Evolutionary conservation across 2,888 invertebrate genomes (phyloP), one percentile per base, ranked within the genome.

Genomic region (Drosophila antonietae): DNA sequence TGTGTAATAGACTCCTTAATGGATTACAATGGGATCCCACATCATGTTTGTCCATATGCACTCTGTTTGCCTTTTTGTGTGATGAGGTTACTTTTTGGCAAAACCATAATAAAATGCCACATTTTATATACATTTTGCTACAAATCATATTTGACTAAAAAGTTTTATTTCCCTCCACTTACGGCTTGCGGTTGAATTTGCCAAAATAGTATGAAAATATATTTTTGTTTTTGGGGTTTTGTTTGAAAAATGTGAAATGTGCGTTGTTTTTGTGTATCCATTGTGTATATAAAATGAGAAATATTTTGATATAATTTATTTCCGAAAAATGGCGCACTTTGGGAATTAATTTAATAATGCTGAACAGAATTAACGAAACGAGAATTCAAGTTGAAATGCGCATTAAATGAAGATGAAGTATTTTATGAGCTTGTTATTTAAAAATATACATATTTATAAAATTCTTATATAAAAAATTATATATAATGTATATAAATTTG

Each of bases 201-300:
- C n/a, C 61, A 51, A 63, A 73, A 82, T 72, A 68, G 76, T 79
- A 76, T 72, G 66, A 76, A 47, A 60, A 47, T 59, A 43, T 67
- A 33, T 64, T 61, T 78, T 70, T 20, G 18, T 35, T 20, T 35
- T 14, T 12, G 18, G 28, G n/a, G n/a, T 28, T 28, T 6, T 28
- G 23, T 3, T 37, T 23, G 28, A 8, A 12, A 28, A 41, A 43
- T 47, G 33, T 9, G 20, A 57, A 44, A 44, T 7, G 43, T 12
- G 18, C 15, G 20, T 44, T 44, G n/a, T n/a, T n/a, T 20, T 10
- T 57, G 15, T 57, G 15, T 20, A 43, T 14, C 14, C 8, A 18
- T 47, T 18, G 20, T 28, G 4, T 37, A 37, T 1, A 8, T 41
- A n/a, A 66, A 39, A 15, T 39, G 23, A 10, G 7, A 47, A 53